Conservation (phyloP, 2,113 vertebrate species). For the Neogobius melanostomus region DNA sequence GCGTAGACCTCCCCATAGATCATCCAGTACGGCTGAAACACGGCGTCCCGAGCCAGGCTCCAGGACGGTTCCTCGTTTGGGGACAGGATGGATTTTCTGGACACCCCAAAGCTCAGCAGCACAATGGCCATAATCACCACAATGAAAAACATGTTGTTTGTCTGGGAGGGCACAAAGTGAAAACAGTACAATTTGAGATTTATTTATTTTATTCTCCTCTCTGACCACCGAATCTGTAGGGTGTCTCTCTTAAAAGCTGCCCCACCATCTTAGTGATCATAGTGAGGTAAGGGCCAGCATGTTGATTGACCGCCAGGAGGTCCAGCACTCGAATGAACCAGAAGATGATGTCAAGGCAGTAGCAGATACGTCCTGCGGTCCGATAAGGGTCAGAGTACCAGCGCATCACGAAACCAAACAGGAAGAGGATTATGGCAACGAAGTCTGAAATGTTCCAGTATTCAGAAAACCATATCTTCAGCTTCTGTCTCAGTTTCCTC, state of each 20-base stretch:
- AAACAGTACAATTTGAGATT: neutral
- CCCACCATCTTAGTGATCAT: conserved; percentile 98
- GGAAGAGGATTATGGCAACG: conserved; percentile 87
- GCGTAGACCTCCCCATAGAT: conserved; percentile 98
- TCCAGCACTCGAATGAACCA: conserved; percentile 93
- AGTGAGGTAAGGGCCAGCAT: conserved; percentile 93
- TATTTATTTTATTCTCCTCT: neutral
- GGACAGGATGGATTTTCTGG: conserved; percentile 92
- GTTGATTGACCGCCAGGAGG: conserved; percentile 93
- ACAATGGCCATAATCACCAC: conserved; percentile 97
- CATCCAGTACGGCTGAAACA: conserved; percentile 98
- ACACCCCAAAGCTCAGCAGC: conserved; percentile 91
- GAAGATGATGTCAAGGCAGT: conserved; percentile 96
- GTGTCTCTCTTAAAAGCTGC: neutral
- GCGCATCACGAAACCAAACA: conserved; percentile 83
- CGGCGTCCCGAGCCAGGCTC: conserved; percentile 86
- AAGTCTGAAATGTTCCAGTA: conserved; percentile 96
- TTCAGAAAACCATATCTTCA: conserved; percentile 94
- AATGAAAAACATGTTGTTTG: conserved; percentile 97
- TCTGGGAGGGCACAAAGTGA: conserved; percentile 68
- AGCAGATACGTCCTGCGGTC: conserved; percentile 83
- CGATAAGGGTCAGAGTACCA: conserved; percentile 73
- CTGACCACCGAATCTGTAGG: neutral
- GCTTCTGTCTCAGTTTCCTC: conserved; percentile 86
- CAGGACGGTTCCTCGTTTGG: conserved; percentile 88